Evolutionary conservation across 2,888 invertebrate species (phyloP).

Genomic region (Nomada flava): DNA sequence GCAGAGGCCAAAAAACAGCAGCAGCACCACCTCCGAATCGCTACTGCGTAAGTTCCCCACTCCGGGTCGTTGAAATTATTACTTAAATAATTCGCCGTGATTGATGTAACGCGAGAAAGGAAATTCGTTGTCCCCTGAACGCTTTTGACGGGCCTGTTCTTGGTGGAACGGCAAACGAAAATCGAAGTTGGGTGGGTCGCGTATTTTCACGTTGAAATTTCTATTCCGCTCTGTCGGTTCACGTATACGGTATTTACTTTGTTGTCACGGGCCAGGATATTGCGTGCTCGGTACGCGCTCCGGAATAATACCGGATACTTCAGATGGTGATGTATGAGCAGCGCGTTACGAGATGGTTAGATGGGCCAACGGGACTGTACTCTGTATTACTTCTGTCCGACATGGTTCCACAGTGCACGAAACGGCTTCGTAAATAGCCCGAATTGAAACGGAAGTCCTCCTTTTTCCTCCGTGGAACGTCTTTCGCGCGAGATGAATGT

Average conservation of each 20-base stretch:
- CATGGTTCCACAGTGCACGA: slow-evolving; percentile 50
- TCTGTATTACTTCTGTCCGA: slow-evolving; percentile 63
- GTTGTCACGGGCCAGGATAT: slow-evolving; percentile 67
- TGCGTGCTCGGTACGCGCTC: slow-evolving; percentile 60
- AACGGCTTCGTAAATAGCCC: slow-evolving; percentile 58
- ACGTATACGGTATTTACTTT: slow-evolving; percentile 66
- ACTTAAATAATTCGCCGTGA: background rate
- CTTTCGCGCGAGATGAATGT: slow-evolving; percentile 32
- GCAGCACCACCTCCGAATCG: slow-evolving; percentile 9
- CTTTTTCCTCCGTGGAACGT: slow-evolving; percentile 16
- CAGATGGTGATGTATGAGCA: slow-evolving; percentile 70
- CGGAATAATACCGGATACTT: slow-evolving; percentile 73
- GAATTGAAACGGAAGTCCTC: slow-evolving; percentile 41
- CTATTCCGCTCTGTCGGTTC: slow-evolving; percentile 55
- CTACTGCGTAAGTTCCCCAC: slow-evolving; percentile 54
- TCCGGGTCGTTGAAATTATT: background rate
- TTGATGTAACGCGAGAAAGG: slow-evolving; percentile 22
- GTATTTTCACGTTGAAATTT: slow-evolving; percentile 57
- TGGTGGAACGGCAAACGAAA: slow-evolving; percentile 20
- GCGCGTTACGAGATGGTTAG: slow-evolving; percentile 65
- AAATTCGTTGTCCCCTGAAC: slow-evolving; percentile 6
- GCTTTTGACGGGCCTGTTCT: background rate
- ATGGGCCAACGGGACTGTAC: slow-evolving; percentile 44
- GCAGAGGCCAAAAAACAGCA: background rate
- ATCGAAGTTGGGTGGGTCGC: slow-evolving; percentile 31